Percentiles rank a stretch among this genome's conserved stretches.
Conservation (phyloP, 2,113 vertebrate species). For the Tautogolabrus adspersus region DNA sequence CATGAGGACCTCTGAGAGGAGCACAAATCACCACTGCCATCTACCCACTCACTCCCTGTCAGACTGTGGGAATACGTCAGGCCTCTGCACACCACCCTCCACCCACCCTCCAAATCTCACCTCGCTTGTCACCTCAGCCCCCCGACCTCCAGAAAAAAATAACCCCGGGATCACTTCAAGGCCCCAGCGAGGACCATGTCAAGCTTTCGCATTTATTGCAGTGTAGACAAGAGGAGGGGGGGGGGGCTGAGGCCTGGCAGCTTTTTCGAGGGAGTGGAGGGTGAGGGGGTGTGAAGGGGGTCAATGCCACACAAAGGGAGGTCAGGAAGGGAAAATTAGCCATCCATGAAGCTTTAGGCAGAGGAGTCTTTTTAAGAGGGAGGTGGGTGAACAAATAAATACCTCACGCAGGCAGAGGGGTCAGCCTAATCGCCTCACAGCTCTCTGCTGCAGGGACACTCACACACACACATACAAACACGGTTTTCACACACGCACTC, state of each 20-base stretch:
- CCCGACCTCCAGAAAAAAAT: conserved; percentile 45
- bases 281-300: conserved; percentile 79
- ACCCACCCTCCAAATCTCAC: conserved; percentile 72
- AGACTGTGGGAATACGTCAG: conserved; percentile 85
- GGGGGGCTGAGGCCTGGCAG: conserved; percentile 56
- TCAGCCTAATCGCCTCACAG: conserved; percentile 27
- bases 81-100: conserved; percentile 74
- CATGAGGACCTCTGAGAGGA: conserved; percentile 60
- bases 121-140: conserved; percentile 81
- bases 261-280: conserved; percentile 65
- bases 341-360: conserved; percentile 91
- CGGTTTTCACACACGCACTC: conserved; percentile 11
- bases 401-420: conserved; percentile 72
- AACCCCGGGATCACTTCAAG: conserved; percentile 62
- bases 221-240: conserved; percentile 74
- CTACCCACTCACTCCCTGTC: conserved; percentile 70
- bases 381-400: conserved; percentile 87
- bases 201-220: conserved; percentile 89
- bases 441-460: not conserved
- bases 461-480: no score
- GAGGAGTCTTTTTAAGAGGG: conserved; percentile 65
- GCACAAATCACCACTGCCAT: conserved; percentile 77
- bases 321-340: conserved; percentile 93
- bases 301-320: conserved; percentile 88
- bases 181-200: conserved; percentile 81